Conservation (phyloP, 2,797 vertebrate species). For the Characodon lateralis region DNA sequence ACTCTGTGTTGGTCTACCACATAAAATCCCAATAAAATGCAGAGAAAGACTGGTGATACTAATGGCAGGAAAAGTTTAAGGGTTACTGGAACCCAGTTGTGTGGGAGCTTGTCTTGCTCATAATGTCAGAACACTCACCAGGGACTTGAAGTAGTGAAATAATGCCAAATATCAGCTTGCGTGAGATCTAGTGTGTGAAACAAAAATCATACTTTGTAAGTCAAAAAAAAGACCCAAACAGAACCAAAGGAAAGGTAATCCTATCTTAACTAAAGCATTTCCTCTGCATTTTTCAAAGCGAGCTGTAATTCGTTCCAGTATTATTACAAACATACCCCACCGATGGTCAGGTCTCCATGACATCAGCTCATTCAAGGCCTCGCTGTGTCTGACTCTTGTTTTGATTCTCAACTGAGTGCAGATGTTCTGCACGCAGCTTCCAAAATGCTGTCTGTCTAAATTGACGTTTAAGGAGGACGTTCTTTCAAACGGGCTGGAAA, state of each 20-base stretch:
- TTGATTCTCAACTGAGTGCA: constrained; percentile 51
- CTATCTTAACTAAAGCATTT: constrained; percentile 19
- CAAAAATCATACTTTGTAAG: constrained; percentile 4
- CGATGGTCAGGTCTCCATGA: constrained; percentile 28
- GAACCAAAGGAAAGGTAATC: constrained; percentile 27
- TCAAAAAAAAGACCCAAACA: constrained; percentile 13
- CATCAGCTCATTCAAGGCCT: constrained; percentile 19
- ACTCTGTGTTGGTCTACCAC: background rate
- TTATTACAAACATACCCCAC: constrained; percentile 36
- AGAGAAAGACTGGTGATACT: background rate
- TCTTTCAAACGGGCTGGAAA: constrained; percentile 51
- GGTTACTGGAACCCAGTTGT: background rate
- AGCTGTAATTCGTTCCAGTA: constrained; percentile 36
- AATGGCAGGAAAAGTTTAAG: background rate
- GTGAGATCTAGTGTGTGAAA: constrained; percentile 3
- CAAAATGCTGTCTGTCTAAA: constrained; percentile 55
- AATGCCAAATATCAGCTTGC: background rate
- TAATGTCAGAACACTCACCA: background rate
- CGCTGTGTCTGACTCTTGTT: constrained; percentile 25
- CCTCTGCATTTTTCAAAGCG: constrained; percentile 22
- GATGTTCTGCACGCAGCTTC: constrained; percentile 47
- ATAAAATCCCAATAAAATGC: background rate
- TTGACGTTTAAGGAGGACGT: constrained; percentile 43
- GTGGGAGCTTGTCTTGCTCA: background rate
- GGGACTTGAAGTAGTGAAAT: constrained; percentile 3